Evolutionary conservation across 2,113 vertebrate genomes (phyloP).

Genomic region (Beaufortia kweichowensis): DNA sequence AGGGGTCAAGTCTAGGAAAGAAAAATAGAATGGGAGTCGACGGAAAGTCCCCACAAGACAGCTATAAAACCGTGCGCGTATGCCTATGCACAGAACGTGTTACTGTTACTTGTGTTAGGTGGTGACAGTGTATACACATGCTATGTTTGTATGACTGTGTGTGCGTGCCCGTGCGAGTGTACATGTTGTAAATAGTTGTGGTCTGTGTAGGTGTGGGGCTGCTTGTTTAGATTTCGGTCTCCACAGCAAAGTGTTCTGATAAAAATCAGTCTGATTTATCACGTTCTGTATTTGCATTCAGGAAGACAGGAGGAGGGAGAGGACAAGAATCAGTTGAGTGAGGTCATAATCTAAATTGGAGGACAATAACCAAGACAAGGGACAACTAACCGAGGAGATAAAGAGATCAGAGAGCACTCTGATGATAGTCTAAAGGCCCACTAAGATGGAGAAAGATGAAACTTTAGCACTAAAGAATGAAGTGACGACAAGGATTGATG

Average conservation of each 20-base stretch:
- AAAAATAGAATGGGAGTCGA: constrained; percentile 72
- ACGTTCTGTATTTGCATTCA: constrained; percentile 79
- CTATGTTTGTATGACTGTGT: constrained; percentile 60
- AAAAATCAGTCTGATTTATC: constrained; percentile 79
- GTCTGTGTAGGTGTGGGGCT: constrained; percentile 73
- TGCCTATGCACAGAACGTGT: constrained; percentile 58
- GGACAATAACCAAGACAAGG: not conserved
- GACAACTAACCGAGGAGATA: constrained; percentile 41
- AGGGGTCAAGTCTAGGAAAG: constrained; percentile 72
- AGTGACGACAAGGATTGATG: constrained; percentile 7
- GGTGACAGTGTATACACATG: constrained; percentile 52
- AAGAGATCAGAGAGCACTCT: constrained; percentile 21
- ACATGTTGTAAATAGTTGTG: constrained; percentile 71
- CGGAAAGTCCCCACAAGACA: constrained; percentile 76
- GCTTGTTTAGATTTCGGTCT: constrained; percentile 74
- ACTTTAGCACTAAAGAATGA: not conserved
- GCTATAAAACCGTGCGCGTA: constrained; percentile 63
- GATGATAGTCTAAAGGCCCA: constrained; percentile 43
- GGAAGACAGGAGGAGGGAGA: constrained; percentile 62
- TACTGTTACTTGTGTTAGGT: constrained; percentile 54
- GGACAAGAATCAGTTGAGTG: constrained; percentile 37
- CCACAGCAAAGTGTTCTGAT: constrained; percentile 78
- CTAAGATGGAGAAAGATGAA: not conserved
- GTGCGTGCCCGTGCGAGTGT: constrained; percentile 37
- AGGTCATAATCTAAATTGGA: constrained; percentile 37